Base-by-base conservation (phyloP, 2,888 invertebrate species). In the Synergus gifuensis region DNA sequence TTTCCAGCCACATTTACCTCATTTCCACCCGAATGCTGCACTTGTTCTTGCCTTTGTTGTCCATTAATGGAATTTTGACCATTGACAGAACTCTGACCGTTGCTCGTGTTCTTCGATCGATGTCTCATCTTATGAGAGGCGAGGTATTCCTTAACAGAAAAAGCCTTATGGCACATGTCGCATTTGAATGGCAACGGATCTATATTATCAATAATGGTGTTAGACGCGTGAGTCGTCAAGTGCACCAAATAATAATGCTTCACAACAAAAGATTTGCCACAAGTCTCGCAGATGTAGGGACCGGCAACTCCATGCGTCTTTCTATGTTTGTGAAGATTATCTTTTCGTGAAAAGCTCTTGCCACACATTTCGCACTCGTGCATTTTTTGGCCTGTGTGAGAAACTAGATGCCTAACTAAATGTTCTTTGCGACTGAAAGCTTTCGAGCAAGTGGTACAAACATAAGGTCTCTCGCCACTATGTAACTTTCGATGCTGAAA, bases 351-450 rank as follows among this genome's bases (percentile, higher is more conserved):
- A 83, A 94, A 94, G 54, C 93, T 93, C 83, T 94, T 94, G 22
- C 93, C 93, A 85, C 94, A 94, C 77, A 94, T 91, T 80, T 94
- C 94, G 88, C 95, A 95, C 69, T 93, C 94, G 87, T 94, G 95
- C 93, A 95, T 94, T 86, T 95, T 95, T 85, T 94, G 94, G 1
- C 95, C 95, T 0, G 95, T 95, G 86, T 96, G 95, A 2, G 95
- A 94, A 0, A 95, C 94, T 81, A 94, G 93, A 88, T 96, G 96
- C 4, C 95, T 93, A 78, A 95, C 93, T 76, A 96, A 89, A 89
- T 96, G 96, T 87, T 96, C 95, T 85, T 96, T 95, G 2, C 95
- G 93, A 87, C 95, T 95, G 87, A 95, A 96, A 0, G 95, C 94
- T 87, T 95, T 95, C 66, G 94, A 93, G 88, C 96, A 96, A 60